Evolutionary conservation across 2,113 vertebrate species (phyloP), one percentile per base, ranked within the genome.

Genomic region (Dinomys branickii): DNA sequence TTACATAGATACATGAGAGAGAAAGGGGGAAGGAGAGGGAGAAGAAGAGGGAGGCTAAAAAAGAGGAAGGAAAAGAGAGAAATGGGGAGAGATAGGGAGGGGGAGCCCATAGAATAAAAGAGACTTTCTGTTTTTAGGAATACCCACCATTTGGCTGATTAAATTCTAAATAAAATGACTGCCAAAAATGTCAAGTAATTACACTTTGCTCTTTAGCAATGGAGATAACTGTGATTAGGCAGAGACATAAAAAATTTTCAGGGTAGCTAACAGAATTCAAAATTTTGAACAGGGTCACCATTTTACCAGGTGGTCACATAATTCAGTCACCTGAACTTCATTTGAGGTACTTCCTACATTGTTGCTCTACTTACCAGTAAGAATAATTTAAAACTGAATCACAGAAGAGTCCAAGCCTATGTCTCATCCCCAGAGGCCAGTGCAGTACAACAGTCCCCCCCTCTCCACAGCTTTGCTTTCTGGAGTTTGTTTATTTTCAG

Each of bases 51-150:
- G 3, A n/a, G 10, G 20, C 11, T n/a, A 11, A 14, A 22, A 2
- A 20, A 11, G 17, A 22, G 7, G 24, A 3, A 58, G 19, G 13
- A 3, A 30, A 54, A 12, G 19, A 83, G 8, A 35, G 44, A 35
- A 4, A 44, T 11, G 20, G 2, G 67, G 28, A 56, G 17, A 87
- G 17, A 73, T 7, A 65, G 9, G 14, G 10, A 47, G 50, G 61
- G 1, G 19, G 24, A 88, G 28, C 22, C 7, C 69, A 52, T 8
- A 61, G n/a, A 93, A 67, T 58, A 35, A 81, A 85, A 85, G 50
- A 92, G 16, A 88, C 22, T 28, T 67, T 17, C 1, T 61, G 78
- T 69, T 84, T 96, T 96, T 85, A 61, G 41, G 4, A 59, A 78
- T 83, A 10, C 4, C 56, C 17, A 63, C 58, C 7, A 38, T 78